Conservation (phyloP, 2,888 invertebrate genomes). For the Abscondita cerata region DNA sequence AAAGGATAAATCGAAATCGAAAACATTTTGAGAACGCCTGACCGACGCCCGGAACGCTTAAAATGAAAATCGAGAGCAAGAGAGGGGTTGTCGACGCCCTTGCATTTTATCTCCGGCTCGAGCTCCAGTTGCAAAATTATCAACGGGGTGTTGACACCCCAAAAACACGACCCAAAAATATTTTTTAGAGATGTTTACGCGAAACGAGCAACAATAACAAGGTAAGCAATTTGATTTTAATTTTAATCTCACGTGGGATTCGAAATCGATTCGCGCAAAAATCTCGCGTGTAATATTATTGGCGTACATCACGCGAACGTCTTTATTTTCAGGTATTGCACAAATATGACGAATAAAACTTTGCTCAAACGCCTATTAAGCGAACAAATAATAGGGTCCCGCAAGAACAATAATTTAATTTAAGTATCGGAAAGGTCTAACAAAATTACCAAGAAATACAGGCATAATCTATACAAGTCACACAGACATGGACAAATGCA, state of each 20-base stretch:
- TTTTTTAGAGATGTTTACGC: not conserved
- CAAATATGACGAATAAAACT: not conserved
- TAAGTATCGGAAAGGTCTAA: conserved; percentile 12
- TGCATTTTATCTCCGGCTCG: conserved; percentile 31
- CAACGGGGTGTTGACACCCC: conserved; percentile 9
- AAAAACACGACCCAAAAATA: not conserved
- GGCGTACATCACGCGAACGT: not conserved
- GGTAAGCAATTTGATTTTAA: not conserved
- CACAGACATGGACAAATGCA: conserved; percentile 36
- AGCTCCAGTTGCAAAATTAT: conserved; percentile 28
- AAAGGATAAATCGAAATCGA: no score
- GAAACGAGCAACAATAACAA: not conserved
- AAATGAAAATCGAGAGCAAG: conserved; percentile 28
- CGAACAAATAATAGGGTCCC: not conserved
- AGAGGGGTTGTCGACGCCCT: conserved; percentile 44
- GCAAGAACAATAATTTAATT: conserved; percentile 8
- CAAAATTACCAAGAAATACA: conserved; percentile 30
- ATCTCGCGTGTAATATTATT: not conserved
- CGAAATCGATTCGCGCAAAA: not conserved
- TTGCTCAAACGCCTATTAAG: not conserved
- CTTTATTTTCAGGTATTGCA: not conserved
- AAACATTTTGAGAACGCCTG: conserved; percentile 41
- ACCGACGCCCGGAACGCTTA: conserved; percentile 40
- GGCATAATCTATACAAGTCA: conserved; percentile 23
- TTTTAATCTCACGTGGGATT: not conserved